Percentiles rank a stretch among this genome's conserved stretches.
These are phyloP conservation scores for Leptopilina drosophilae DNA, from an alignment of 2,888 invertebrate species.

Conservation along the genomic window DNA sequence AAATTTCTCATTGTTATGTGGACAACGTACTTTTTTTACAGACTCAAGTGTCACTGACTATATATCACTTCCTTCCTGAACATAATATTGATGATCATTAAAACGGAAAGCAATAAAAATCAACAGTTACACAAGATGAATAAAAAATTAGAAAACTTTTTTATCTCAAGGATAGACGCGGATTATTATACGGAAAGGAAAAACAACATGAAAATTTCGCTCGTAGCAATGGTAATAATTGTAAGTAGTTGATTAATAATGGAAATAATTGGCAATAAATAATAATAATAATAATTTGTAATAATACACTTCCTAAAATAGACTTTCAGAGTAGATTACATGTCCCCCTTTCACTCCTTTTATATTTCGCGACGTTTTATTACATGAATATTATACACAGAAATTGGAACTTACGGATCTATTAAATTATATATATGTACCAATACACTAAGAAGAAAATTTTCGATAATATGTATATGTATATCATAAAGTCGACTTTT, in stretches of 20 bases:
- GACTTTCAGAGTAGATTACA: neutral
- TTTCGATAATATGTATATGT: neutral
- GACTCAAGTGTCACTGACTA: slow-evolving; percentile 23
- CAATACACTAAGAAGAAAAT: neutral
- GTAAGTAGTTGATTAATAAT: too few species aligned
- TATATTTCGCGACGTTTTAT: slow-evolving; percentile 44
- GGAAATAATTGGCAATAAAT: too few species aligned
- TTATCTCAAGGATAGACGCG: neutral
- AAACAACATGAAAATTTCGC: too few species aligned
- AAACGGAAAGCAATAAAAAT: slow-evolving; percentile 20
- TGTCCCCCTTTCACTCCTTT: slow-evolving; percentile 52
- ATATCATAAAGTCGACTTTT: neutral
- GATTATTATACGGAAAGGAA: neutral
- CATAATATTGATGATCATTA: slow-evolving; percentile 6
- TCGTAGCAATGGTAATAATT: too few species aligned
- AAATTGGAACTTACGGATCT: slow-evolving; percentile 37
- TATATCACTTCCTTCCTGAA: slow-evolving; percentile 16
- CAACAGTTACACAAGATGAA: slow-evolving; percentile 13
- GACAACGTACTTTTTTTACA: neutral
- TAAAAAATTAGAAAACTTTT: neutral
- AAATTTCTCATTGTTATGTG: slow-evolving; percentile 20
- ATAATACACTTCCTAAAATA: neutral
- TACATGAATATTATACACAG: slow-evolving; percentile 13
- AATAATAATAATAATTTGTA: too few species aligned
- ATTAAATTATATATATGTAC: slow-evolving; percentile 36